Evolutionary conservation across 2,113 vertebrate genomes (phyloP).

Genomic region (Crocuta crocuta): DNA sequence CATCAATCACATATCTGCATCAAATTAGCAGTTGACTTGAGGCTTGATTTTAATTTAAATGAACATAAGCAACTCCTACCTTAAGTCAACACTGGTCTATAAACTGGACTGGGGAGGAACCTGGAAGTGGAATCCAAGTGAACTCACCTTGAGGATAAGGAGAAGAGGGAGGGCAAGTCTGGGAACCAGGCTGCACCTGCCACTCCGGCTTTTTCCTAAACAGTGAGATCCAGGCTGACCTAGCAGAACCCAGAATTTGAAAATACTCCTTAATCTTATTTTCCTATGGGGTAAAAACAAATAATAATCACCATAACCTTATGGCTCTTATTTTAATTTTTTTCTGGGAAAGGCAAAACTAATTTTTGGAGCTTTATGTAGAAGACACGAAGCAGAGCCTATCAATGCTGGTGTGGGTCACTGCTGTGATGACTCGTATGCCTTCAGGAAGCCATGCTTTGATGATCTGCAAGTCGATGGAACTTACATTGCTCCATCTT

Average conservation of each 20-base stretch:
- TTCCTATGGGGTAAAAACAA: not conserved
- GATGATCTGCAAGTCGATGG: constrained; percentile 58
- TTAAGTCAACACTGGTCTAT: not conserved
- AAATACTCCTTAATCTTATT: not conserved
- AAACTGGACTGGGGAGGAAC: not conserved
- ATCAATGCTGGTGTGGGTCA: constrained; percentile 60
- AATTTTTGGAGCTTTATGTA: constrained; percentile 77
- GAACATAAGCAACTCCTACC: not conserved
- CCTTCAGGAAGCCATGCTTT: constrained; percentile 67
- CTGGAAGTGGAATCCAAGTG: not conserved
- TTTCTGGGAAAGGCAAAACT: constrained; percentile 71
- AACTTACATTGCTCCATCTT: constrained; percentile 18
- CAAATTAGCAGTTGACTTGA: not conserved
- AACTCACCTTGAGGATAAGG: not conserved
- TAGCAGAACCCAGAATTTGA: not conserved
- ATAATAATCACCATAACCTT: not conserved
- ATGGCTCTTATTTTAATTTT: not conserved
- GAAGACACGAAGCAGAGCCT: constrained; percentile 47
- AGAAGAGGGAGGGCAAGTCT: not conserved
- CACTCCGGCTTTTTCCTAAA: not conserved
- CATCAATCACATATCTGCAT: not conserved
- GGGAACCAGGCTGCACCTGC: not conserved
- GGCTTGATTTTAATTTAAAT: not conserved
- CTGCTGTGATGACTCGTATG: constrained; percentile 74
- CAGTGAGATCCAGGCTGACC: not conserved